phyloP scores from a whole-genome alignment of 2,888 invertebrate genomes.

The Apoda limacodes region DNA sequence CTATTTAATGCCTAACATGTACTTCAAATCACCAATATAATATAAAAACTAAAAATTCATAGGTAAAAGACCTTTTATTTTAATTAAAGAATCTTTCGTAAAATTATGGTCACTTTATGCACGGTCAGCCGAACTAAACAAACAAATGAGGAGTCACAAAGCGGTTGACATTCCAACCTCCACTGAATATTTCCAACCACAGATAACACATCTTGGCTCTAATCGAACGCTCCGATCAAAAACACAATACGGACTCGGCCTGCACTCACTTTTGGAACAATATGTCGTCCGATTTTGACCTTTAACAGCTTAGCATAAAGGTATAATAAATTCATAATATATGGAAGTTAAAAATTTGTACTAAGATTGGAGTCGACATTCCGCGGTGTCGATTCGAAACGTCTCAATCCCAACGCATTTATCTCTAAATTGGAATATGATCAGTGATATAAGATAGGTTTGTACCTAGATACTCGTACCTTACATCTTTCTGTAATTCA shows the following conservation, averaged over 20 bases:
- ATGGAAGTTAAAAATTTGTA: no score
- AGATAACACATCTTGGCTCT: constrained; percentile 49
- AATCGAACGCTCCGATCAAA: constrained; percentile 48
- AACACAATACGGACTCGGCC: constrained; percentile 10
- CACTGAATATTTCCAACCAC: constrained; percentile 37
- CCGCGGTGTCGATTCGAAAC: constrained; percentile 42
- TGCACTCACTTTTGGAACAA: constrained; percentile 1
- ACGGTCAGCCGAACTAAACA: constrained; percentile 19
- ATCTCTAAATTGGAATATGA: constrained; percentile 31
- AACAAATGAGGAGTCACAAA: constrained; percentile 20
- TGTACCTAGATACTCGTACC: no score
- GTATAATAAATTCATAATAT: background rate
- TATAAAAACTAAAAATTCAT: no score
- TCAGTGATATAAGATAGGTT: no score
- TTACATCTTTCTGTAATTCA: no score
- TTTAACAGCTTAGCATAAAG: constrained; percentile 19
- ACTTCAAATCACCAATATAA: no score
- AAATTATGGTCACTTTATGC: no score
- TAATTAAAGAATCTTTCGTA: no score
- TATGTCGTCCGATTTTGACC: constrained; percentile 18
- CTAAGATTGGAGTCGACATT: constrained; percentile 46
- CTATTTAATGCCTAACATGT: no score
- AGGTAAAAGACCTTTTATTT: no score
- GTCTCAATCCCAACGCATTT: constrained; percentile 53
- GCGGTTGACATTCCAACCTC: constrained; percentile 39